phyloP scores from a whole-genome alignment of 1,140 invertebrate species.

The Nephila pilipes region DNA sequence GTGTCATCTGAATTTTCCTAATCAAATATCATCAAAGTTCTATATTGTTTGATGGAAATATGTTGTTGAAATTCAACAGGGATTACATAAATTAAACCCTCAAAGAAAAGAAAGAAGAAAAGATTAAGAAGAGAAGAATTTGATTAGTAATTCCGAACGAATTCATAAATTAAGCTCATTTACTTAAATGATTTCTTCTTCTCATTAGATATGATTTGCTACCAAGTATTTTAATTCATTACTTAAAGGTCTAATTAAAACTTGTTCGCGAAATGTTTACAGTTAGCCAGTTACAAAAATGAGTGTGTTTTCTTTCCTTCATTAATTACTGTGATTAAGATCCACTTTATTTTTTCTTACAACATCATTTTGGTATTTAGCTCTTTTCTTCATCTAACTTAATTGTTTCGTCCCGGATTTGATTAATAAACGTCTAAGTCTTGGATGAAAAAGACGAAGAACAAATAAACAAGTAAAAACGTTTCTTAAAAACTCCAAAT shows the following conservation, averaged over 20 bases:
- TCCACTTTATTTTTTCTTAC: background rate
- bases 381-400: background rate
- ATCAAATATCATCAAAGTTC: too few relatives aligned
- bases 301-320: background rate
- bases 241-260: constrained; percentile 29
- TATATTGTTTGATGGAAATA: too few relatives aligned
- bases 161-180: constrained; percentile 29
- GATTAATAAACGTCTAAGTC: constrained; percentile 21
- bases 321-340: constrained; percentile 28
- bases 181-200: background rate
- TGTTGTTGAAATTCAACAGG: background rate
- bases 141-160: background rate
- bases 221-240: constrained; percentile 8
- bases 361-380: background rate
- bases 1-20: too few relatives aligned
- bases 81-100: background rate
- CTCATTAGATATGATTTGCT: background rate
- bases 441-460: background rate
- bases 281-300: constrained; percentile 23
- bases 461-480: background rate
- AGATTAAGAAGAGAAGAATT: background rate
- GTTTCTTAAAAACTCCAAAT: background rate
- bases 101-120: background rate
- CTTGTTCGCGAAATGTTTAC: constrained; percentile 11
- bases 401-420: background rate